These are phyloP conservation scores for Lasioglossum morio DNA, from an alignment of 2,888 invertebrate species.

Conservation along the genomic window DNA sequence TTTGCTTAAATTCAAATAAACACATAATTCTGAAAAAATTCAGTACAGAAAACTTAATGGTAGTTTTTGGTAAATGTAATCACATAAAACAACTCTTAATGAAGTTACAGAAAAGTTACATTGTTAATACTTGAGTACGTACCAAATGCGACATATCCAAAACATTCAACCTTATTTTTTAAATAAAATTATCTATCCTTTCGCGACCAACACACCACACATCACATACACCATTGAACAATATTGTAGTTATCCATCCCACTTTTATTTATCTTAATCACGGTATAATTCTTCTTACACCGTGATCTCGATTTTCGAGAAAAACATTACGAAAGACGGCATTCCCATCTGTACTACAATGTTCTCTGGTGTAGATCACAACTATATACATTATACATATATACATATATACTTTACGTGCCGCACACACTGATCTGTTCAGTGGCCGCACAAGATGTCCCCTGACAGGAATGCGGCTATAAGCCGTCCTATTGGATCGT, in stretches of 20 bases:
- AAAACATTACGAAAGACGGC: background rate
- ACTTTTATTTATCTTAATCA: background rate
- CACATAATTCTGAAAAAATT: slow-evolving; percentile 11
- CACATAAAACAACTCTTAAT: background rate
- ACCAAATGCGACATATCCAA: slow-evolving; percentile 80
- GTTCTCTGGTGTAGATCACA: background rate
- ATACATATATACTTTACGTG: too few relatives aligned
- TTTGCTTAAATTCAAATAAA: background rate
- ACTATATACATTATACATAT: too few relatives aligned
- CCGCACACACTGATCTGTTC: too few relatives aligned
- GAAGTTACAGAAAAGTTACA: background rate
- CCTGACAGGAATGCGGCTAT: too few relatives aligned
- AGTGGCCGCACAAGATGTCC: too few relatives aligned
- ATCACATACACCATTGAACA: slow-evolving; percentile 38
- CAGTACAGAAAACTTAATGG: slow-evolving; percentile 7
- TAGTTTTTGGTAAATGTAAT: background rate
- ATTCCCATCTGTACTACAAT: background rate
- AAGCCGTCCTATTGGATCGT: too few relatives aligned
- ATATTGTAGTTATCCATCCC: background rate
- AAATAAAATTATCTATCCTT: slow-evolving; percentile 49
- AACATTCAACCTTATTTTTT: slow-evolving; percentile 66
- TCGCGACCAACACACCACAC: slow-evolving; percentile 41
- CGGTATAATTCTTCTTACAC: too few relatives aligned
- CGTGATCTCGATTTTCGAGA: background rate
- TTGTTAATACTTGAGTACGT: slow-evolving; percentile 41